Evolutionary conservation across 2,888 invertebrate genomes (phyloP).

Genomic region (Trisateles emortualis): DNA sequence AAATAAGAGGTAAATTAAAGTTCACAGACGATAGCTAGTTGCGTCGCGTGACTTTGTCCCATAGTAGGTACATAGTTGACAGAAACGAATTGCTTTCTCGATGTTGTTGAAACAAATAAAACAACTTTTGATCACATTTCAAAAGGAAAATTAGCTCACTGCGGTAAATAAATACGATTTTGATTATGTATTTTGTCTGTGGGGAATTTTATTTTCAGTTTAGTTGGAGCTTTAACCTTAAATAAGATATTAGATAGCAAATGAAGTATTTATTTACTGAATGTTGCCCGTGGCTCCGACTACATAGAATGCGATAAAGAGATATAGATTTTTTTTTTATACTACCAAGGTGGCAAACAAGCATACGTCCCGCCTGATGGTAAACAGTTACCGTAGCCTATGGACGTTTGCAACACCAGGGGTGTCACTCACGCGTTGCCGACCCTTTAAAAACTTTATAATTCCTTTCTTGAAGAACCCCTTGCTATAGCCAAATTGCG

Average conservation of each 20-base stretch:
- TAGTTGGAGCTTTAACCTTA: background rate
- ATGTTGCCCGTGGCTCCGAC: no score
- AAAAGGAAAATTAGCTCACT: constrained; percentile 39
- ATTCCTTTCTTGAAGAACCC: no score
- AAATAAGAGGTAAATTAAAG: constrained; percentile 44
- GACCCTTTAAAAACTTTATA: no score
- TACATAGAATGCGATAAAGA: no score
- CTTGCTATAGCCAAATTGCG: no score
- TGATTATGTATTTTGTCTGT: constrained; percentile 11
- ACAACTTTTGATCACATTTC: constrained; percentile 35
- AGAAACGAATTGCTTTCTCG: constrained; percentile 61
- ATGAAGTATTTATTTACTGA: background rate
- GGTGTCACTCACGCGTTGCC: no score
- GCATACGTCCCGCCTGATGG: no score
- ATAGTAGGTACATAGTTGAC: constrained; percentile 51
- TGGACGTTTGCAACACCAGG: no score
- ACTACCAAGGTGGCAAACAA: no score
- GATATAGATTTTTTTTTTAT: no score
- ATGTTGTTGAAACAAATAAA: constrained; percentile 40
- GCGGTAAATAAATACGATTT: constrained; percentile 28
- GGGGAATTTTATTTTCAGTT: constrained; percentile 7
- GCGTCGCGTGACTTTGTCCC: constrained; percentile 57
- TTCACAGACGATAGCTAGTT: constrained; percentile 57
- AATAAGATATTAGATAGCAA: no score
- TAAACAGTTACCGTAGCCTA: no score